A percentile compares a stretch with the other conserved stretches of the same genome.
Evolutionary conservation across 30 jellyfish, hydroid and myxozoan genomes (phyloP).

Genomic region (Turritopsis dohrnii): DNA sequence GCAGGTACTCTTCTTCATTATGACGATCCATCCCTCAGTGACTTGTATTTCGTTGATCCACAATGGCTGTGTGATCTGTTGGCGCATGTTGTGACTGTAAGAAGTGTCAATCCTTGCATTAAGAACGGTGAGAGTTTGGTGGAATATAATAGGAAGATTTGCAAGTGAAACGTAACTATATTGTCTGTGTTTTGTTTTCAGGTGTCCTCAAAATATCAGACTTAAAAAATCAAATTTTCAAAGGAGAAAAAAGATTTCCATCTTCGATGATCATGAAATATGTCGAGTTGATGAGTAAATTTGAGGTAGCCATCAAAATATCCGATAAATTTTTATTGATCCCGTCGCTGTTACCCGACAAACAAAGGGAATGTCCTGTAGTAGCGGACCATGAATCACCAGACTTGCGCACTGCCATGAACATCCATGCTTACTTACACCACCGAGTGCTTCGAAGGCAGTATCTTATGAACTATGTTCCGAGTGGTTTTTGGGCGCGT

Average conservation of each 20-base stretch:
- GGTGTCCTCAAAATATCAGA: slow-evolving; percentile 80
- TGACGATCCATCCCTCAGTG: slow-evolving; percentile 81
- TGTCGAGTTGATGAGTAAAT: slow-evolving; percentile 80
- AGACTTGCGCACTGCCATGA: slow-evolving; percentile 61
- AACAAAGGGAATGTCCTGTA: slow-evolving; percentile 51
- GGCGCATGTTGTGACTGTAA: slow-evolving; percentile 80
- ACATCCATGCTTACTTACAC: slow-evolving; percentile 45
- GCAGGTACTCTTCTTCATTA: slow-evolving; percentile 83
- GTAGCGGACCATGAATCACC: slow-evolving; percentile 48
- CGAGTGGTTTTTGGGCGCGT: slow-evolving; percentile 99
- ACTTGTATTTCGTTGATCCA: slow-evolving; percentile 85
- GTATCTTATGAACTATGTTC: slow-evolving; percentile 77
- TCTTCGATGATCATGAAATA: slow-evolving; percentile 66
- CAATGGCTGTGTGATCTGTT: slow-evolving; percentile 98
- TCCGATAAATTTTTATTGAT: slow-evolving; percentile 68
- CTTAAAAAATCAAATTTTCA: slow-evolving; percentile 61
- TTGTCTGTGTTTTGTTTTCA: slow-evolving; percentile 1
- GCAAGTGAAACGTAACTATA: too few relatives aligned
- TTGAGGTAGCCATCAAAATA: slow-evolving; percentile 91
- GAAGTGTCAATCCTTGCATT: slow-evolving; percentile 82
- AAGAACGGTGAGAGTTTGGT: slow-evolving; percentile 45
- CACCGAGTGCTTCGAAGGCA: slow-evolving; percentile 62
- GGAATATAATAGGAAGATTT: not conserved
- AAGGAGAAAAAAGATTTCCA: slow-evolving; percentile 69
- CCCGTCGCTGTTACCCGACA: slow-evolving; percentile 86